Evolutionary conservation across 2,797 vertebrate species (phyloP), one percentile per base, ranked within the genome.

Genomic region (Rhabdophis nuchalis): DNA sequence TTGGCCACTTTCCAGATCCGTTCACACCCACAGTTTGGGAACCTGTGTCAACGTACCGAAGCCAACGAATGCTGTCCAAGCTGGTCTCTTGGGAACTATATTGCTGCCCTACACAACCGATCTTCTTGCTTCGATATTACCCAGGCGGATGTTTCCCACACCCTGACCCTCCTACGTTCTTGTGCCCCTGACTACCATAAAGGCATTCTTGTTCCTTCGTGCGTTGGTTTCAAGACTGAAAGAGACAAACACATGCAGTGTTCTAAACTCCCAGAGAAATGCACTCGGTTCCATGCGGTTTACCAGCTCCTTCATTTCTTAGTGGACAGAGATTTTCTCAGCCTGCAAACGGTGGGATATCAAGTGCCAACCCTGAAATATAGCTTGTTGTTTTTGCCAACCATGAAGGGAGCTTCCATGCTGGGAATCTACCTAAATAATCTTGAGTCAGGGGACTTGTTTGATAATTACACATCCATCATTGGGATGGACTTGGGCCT

Each of bases 281-380:
- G 99, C 93, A 99, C 98, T 91, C 98, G 97, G 88, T 98, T 98
- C 91, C 98, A 93, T 0, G 97, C 98, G 16, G 97, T 99, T 93
- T 99, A 99, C 96, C 98, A 99, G 89, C 98, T 99, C 91, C 97
- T 99, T 57, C 99, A 99, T 97, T 99, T 98, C 95, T 94, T 99
- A 91, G 98, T 99, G 0, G 99, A 99, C 97, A 98, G 98, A 96
- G 99, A 99, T 96, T 99, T 99, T 85, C 98, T 99, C 3, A 98
- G 98, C 91, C 99, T 98, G 9, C 98, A 99, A 97, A 99, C 99
- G 0, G 98, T 98, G 4, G 98, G 98, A 96, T 99, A 99, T 95
- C 98, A 99, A 97, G 99, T 99, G 92, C 99, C 99, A 0, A 99
- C 99, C 1, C 97, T 99, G 93, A 99, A 99, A 96, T 99, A 99